A percentile compares a stretch with the other conserved stretches of the same genome.
phyloP scores from a whole-genome alignment of 2,113 vertebrate species.

The Elanus axillaris region DNA sequence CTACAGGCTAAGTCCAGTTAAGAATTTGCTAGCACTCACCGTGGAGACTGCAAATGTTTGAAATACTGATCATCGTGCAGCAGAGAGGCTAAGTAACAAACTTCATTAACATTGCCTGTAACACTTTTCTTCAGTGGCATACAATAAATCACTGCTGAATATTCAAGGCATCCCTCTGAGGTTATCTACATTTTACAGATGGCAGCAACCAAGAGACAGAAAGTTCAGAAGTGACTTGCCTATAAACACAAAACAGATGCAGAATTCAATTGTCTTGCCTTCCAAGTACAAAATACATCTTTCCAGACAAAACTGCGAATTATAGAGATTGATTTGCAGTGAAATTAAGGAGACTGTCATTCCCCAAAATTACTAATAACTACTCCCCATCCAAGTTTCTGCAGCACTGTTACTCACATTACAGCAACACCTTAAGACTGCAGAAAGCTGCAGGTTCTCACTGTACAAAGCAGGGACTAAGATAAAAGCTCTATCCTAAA shows the following conservation, averaged over 20 bases:
- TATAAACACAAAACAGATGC: neutral
- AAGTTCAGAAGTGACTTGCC: neutral
- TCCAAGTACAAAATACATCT: neutral
- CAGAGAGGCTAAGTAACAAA: neutral
- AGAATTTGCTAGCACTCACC: neutral
- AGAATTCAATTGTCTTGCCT: neutral
- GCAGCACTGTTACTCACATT: neutral
- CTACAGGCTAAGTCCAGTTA: neutral
- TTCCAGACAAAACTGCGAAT: neutral
- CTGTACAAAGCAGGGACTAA: neutral
- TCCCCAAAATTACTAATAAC: neutral
- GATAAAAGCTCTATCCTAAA: neutral
- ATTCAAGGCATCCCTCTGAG: conserved; percentile 13
- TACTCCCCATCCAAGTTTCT: neutral
- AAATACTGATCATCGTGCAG: neutral
- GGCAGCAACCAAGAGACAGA: neutral
- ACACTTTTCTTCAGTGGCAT: neutral
- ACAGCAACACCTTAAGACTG: neutral
- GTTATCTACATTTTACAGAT: conserved; percentile 35
- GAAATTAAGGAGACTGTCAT: neutral
- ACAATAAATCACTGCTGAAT: conserved; percentile 34
- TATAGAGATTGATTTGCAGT: neutral
- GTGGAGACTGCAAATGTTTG: neutral
- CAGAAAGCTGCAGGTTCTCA: neutral
- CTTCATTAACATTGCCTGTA: conserved; percentile 20